Evolutionary conservation across 2,888 invertebrate genomes (phyloP).

Genomic region (Microctonus aethiopoides): DNA sequence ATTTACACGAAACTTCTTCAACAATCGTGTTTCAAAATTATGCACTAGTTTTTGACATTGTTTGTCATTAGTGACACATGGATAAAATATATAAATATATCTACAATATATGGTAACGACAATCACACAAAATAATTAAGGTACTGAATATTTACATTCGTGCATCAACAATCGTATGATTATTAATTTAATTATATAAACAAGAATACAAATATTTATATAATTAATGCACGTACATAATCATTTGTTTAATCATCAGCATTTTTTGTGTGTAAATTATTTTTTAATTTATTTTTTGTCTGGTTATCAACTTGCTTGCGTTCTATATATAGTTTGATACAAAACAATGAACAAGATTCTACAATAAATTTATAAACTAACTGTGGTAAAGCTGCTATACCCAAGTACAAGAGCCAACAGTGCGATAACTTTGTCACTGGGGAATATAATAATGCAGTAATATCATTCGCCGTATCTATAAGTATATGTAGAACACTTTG

Average conservation of each 20-base stretch:
- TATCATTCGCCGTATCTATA: background rate
- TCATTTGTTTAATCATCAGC: too few species aligned
- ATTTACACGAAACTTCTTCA: slow-evolving; percentile 10
- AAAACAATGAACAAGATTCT: background rate
- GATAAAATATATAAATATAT: slow-evolving; percentile 5
- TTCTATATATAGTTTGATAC: background rate
- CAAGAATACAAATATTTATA: too few species aligned
- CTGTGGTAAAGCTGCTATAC: background rate
- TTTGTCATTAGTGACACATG: background rate
- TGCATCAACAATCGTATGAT: background rate
- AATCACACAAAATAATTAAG: background rate
- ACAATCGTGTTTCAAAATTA: background rate
- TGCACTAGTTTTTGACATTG: background rate
- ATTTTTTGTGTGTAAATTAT: background rate
- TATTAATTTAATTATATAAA: background rate
- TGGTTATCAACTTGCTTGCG: background rate
- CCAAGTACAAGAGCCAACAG: background rate
- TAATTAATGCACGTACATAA: too few species aligned
- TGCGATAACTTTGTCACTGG: background rate
- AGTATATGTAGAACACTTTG: background rate
- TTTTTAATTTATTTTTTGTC: background rate
- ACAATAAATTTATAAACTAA: background rate
- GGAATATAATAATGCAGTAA: background rate
- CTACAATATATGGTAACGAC: background rate
- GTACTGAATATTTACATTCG: background rate